A percentile compares a stretch with the other conserved stretches of the same genome.
Evolutionary conservation across 2,113 vertebrate species (phyloP).

Genomic region (Bubo blakistoni): DNA sequence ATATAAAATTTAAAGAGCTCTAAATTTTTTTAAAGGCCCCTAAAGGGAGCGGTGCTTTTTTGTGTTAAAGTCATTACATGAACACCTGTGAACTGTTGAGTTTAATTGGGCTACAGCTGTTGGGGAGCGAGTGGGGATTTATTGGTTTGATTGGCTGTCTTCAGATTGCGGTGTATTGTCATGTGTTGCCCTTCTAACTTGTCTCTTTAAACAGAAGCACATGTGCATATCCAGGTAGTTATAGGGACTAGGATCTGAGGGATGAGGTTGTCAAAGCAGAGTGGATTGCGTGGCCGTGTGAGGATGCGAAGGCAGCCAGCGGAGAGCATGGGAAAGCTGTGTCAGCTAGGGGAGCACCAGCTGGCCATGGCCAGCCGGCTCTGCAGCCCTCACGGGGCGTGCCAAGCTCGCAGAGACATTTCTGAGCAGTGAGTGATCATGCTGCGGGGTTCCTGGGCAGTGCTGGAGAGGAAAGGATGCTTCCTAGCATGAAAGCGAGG

Average conservation of each 20-base stretch:
- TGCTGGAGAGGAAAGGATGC: neutral
- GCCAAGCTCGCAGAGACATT: neutral
- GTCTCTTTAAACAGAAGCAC: neutral
- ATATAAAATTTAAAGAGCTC: slow-evolving; percentile 83
- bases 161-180: neutral
- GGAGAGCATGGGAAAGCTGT: neutral
- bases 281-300: neutral
- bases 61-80: slow-evolving; percentile 72
- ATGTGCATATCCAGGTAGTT: neutral
- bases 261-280: neutral
- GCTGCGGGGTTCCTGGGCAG: fast-evolving
- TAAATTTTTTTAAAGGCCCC: slow-evolving; percentile 78
- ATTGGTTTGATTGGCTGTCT: slow-evolving; percentile 51
- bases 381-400: fast-evolving
- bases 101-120: slow-evolving; percentile 81
- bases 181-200: neutral
- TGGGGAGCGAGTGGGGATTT: slow-evolving; percentile 60
- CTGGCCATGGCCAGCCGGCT: neutral
- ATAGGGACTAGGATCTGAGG: neutral
- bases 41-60: slow-evolving; percentile 74
- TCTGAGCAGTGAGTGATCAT: neutral
- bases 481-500: neutral
- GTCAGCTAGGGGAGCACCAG: neutral
- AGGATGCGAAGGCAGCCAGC: neutral
- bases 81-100: slow-evolving; percentile 77